Evolutionary conservation across 1,140 invertebrate species (phyloP).

Genomic region (Conus betulinus): DNA sequence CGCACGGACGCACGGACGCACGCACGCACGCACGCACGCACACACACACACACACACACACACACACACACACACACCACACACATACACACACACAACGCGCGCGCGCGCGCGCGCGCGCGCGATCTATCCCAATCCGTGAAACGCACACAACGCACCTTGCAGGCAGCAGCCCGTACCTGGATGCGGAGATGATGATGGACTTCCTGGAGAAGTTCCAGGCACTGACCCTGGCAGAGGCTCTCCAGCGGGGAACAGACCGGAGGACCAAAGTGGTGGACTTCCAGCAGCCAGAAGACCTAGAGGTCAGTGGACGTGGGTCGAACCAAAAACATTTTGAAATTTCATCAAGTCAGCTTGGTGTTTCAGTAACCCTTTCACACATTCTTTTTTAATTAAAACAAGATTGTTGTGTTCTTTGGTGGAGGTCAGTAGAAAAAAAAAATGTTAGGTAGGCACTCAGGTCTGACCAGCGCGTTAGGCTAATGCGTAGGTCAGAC

Average conservation of each 20-base stretch:
- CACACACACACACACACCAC: neutral
- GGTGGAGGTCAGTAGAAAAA: no score
- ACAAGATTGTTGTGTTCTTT: no score
- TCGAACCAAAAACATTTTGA: no score
- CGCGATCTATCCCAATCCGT: neutral
- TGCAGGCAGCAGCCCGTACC: neutral
- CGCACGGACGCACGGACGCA: no score
- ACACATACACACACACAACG: neutral
- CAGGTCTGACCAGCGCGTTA: no score
- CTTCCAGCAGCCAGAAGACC: neutral
- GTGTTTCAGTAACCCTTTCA: no score
- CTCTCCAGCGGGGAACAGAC: neutral
- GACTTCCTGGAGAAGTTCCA: neutral
- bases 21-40: no score
- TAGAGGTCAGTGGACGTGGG: neutral
- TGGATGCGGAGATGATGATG: neutral
- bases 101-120: neutral
- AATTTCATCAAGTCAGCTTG: no score
- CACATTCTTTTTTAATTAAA: no score
- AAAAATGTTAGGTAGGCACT: no score
- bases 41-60: no score
- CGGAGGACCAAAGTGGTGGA: neutral
- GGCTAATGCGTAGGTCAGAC: no score
- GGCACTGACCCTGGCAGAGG: neutral
- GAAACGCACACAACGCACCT: neutral